Conservation (phyloP, 2,797 vertebrate genomes). For the Spatula versicolor region DNA sequence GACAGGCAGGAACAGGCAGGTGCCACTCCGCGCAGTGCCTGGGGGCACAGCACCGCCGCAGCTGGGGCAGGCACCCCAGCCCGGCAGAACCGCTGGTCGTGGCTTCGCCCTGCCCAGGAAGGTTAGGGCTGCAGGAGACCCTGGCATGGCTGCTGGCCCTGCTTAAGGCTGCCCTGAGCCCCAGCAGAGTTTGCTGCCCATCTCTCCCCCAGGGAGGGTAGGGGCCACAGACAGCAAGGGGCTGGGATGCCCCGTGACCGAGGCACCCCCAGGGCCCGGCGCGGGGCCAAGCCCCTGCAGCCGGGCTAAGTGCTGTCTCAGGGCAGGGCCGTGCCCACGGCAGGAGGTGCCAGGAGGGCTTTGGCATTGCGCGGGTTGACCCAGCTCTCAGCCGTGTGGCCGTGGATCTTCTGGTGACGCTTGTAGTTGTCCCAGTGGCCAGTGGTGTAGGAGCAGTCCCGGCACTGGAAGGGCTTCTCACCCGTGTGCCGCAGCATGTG, state of each 20-base stretch:
- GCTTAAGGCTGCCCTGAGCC: neutral
- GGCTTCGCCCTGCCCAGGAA: neutral
- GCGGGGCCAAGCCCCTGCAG: neutral
- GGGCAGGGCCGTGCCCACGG: constrained; percentile 43
- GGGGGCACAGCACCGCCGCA: neutral
- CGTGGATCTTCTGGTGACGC: constrained; percentile 95
- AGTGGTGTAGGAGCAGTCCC: constrained; percentile 90
- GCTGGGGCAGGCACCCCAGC: neutral
- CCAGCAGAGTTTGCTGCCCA: fast-evolving
- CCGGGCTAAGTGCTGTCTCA: constrained; percentile 51
- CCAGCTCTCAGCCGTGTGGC: constrained; percentile 86
- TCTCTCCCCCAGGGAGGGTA: constrained; percentile 47
- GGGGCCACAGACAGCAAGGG: neutral
- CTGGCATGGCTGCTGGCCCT: fast-evolving
- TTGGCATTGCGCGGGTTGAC: constrained; percentile 76
- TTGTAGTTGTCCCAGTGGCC: constrained; percentile 99
- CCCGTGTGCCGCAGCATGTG: constrained; percentile 96
- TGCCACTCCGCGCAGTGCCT: neutral
- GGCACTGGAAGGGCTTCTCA: constrained; percentile 92
- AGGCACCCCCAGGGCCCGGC: neutral
- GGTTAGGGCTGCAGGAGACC: neutral
- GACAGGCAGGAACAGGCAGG: neutral
- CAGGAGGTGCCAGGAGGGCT: constrained; percentile 61
- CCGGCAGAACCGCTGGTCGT: fast-evolving
- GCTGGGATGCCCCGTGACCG: neutral